Percentiles rank a stretch among this genome's conserved stretches.
phyloP scores from a whole-genome alignment of 2,888 invertebrate genomes.

The Drosophila recens region DNA sequence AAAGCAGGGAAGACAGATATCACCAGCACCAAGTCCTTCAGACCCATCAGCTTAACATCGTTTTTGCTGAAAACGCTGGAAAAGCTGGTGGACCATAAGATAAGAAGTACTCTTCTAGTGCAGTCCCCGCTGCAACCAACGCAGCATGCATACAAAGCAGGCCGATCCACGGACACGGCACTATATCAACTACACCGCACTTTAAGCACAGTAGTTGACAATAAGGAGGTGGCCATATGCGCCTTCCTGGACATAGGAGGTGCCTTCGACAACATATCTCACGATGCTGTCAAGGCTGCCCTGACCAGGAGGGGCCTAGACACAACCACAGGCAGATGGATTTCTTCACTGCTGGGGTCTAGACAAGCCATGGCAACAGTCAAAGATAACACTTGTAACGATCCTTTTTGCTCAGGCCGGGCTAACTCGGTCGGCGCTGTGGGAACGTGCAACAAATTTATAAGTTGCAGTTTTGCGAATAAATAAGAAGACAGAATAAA shows the following conservation, averaged over 20 bases:
- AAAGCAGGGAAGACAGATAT: neutral
- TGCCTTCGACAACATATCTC: no score
- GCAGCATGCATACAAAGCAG: no score
- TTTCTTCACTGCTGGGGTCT: neutral
- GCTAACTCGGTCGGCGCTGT: no score
- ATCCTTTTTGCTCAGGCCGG: no score
- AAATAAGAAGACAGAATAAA: no score
- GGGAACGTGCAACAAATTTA: no score
- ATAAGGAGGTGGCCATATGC: neutral
- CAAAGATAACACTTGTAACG: neutral
- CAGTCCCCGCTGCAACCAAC: neutral
- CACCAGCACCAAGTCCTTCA: neutral
- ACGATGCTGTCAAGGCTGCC: neutral
- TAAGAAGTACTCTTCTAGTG: neutral
- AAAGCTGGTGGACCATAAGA: neutral
- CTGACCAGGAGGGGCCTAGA: neutral
- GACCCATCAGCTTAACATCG: neutral
- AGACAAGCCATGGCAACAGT: neutral
- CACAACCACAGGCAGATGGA: neutral
- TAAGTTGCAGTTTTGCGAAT: no score
- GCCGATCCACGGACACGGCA: no score
- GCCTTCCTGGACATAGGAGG: no score
- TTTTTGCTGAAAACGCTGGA: neutral
- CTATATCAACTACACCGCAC: no score
- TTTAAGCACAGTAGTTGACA: no score